phyloP scores from a whole-genome alignment of 2,888 invertebrate genomes.

The Chymomyza procnemis region DNA sequence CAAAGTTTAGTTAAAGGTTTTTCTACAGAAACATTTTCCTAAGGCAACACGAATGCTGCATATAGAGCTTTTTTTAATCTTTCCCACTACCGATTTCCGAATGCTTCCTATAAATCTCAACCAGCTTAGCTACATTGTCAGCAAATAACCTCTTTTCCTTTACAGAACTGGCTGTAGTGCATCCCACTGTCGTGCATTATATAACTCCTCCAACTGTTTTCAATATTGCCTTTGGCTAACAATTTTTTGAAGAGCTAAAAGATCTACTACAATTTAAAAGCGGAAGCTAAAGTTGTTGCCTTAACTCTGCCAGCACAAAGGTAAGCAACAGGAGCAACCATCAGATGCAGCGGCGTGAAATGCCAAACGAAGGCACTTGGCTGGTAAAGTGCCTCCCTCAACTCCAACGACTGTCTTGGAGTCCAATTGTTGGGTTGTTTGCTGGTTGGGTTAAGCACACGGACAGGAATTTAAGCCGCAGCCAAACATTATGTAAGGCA shows the following conservation, averaged over 20 bases:
- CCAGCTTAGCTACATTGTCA: too few relatives aligned
- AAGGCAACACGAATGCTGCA: too few relatives aligned
- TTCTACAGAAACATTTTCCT: too few relatives aligned
- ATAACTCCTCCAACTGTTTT: slow-evolving; percentile 34
- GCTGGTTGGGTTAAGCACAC: slow-evolving; percentile 41
- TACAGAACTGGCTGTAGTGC: too few relatives aligned
- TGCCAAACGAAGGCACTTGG: slow-evolving; percentile 1
- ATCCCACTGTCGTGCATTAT: slow-evolving; percentile 6
- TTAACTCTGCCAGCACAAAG: not conserved
- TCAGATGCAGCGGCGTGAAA: slow-evolving; percentile 10
- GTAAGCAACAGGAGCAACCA: slow-evolving; percentile 31
- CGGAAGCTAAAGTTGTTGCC: slow-evolving; percentile 4
- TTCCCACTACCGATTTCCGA: too few relatives aligned
- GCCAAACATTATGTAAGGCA: slow-evolving; percentile 24
- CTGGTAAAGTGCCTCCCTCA: slow-evolving; percentile 8
- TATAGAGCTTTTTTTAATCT: too few relatives aligned
- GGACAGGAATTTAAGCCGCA: slow-evolving; percentile 55
- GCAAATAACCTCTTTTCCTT: too few relatives aligned
- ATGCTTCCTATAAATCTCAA: too few relatives aligned
- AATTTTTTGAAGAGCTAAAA: slow-evolving; percentile 15
- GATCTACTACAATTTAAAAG: slow-evolving; percentile 27
- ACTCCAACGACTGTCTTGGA: not conserved
- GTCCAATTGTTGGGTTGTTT: slow-evolving; percentile 28
- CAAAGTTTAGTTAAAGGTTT: too few relatives aligned
- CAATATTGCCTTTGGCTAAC: slow-evolving; percentile 35